Evolutionary conservation across 2,888 invertebrate species (phyloP).

Genomic region (Cremastobaeus sp.): DNA sequence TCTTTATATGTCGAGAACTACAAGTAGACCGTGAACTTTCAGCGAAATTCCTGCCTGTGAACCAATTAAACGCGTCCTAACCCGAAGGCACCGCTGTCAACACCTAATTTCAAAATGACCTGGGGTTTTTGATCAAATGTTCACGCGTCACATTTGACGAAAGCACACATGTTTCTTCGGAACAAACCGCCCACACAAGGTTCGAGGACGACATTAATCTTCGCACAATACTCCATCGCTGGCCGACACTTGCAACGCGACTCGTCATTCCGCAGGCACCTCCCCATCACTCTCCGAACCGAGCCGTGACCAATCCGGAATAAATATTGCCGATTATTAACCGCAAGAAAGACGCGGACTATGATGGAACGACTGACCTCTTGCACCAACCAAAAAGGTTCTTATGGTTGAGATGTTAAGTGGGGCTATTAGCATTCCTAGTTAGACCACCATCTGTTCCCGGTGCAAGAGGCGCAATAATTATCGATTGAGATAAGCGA

Average conservation of each 20-base stretch:
- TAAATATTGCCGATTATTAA: conserved; percentile 78
- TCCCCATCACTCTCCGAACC: conserved; percentile 73
- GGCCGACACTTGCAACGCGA: conserved; percentile 58
- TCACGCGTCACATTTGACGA: conserved; percentile 54
- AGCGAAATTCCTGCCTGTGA: too few species aligned
- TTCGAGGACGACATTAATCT: conserved; percentile 68
- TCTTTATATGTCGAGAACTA: too few species aligned
- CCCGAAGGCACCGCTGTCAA: conserved; percentile 51
- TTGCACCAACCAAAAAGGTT: conserved; percentile 48
- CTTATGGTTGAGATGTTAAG: conserved; percentile 77
- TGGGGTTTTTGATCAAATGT: conserved; percentile 57
- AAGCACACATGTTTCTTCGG: conserved; percentile 50
- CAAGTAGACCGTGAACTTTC: too few species aligned
- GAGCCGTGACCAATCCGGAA: conserved; percentile 77
- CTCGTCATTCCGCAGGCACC: conserved; percentile 66
- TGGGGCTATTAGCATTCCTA: conserved; percentile 76
- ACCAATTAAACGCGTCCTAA: too few species aligned
- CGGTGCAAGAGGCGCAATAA: conserved; percentile 24
- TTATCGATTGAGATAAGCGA: not conserved
- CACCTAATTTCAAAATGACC: conserved; percentile 52
- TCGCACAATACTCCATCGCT: conserved; percentile 63
- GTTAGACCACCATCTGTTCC: conserved; percentile 28
- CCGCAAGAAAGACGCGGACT: conserved; percentile 60
- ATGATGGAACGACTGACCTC: conserved; percentile 63
- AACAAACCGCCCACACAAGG: conserved; percentile 60